These are phyloP conservation scores for Cheiracanthium punctorium DNA, from an alignment of 2,888 invertebrate species.

Conservation along the genomic window DNA sequence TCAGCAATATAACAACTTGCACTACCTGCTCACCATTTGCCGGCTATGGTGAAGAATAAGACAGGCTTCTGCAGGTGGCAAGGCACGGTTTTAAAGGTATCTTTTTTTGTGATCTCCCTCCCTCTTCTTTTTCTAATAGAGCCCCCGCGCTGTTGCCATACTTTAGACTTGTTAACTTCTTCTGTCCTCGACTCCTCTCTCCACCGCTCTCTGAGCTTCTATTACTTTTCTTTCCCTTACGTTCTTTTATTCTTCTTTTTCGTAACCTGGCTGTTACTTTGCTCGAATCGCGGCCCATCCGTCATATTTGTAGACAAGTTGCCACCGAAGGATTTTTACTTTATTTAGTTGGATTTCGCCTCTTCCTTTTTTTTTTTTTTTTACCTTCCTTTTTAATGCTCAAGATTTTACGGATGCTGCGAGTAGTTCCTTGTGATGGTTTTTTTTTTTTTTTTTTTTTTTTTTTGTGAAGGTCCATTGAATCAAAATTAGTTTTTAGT, in stretches of 20 bases:
- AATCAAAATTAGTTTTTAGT: no score
- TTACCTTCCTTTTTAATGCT: no score
- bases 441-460: no score
- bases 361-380: background rate
- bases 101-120: background rate
- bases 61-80: constrained; percentile 45
- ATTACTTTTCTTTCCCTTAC: background rate
- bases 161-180: background rate
- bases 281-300: background rate
- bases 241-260: background rate
- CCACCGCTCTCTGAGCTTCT: no score
- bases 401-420: no score
- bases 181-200: no score
- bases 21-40: constrained; percentile 26
- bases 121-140: background rate
- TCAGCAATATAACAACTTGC: constrained; percentile 15
- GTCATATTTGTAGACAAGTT: constrained; percentile 10
- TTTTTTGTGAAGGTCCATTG: no score
- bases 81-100: background rate
- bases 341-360: background rate
- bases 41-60: constrained; percentile 21
- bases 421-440: no score
- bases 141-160: background rate
- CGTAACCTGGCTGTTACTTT: background rate
- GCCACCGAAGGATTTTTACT: background rate